Evolutionary conservation across 2,797 vertebrate species (phyloP).

Genomic region (Clamator glandarius): DNA sequence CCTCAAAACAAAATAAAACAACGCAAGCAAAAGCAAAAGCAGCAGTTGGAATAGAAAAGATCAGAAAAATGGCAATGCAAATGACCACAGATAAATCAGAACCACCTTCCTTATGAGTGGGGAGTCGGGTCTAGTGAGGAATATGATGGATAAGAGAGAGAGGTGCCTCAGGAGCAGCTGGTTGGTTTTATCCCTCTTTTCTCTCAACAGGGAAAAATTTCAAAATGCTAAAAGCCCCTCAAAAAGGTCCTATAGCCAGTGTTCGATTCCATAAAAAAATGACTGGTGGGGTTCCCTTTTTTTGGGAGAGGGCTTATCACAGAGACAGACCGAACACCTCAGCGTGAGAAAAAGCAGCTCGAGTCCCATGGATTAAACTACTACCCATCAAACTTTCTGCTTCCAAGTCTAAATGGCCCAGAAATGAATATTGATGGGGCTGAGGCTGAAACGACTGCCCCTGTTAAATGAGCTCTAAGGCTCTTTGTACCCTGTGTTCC

Average conservation of each 20-base stretch:
- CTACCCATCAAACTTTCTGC: background rate
- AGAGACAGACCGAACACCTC: background rate
- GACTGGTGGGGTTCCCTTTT: background rate
- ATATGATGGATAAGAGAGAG: background rate
- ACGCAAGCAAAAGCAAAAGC: conserved; percentile 42
- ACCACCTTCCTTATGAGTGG: background rate
- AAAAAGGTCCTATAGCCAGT: background rate
- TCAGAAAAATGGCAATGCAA: background rate
- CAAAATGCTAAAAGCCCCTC: background rate
- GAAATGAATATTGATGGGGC: background rate
- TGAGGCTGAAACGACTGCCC: background rate
- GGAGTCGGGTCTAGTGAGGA: background rate
- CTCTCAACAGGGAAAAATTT: background rate
- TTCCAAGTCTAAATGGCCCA: background rate
- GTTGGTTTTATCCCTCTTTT: background rate
- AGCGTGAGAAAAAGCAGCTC: background rate
- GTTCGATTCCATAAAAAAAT: background rate
- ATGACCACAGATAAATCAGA: background rate
- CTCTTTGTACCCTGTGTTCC: background rate
- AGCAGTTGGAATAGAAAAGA: background rate
- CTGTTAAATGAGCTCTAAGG: background rate
- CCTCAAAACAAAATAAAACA: background rate
- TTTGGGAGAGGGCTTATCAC: background rate
- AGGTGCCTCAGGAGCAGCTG: background rate
- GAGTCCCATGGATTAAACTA: background rate